phyloP scores from a whole-genome alignment of 2,888 invertebrate species.

The Temnothorax unifasciatus region DNA sequence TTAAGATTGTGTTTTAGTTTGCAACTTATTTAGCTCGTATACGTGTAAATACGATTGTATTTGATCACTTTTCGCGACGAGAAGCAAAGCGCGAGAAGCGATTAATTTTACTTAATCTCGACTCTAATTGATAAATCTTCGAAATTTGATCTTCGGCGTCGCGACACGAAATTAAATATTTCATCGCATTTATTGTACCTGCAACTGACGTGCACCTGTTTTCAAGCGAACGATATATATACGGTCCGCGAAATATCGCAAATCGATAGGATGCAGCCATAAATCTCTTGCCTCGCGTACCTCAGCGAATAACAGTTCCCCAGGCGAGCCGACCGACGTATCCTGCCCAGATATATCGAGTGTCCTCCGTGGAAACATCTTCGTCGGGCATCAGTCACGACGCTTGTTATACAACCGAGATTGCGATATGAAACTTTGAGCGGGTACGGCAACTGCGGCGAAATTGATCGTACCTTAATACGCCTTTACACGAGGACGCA shows the following conservation, averaged over 20 bases:
- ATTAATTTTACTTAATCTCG: slow-evolving; percentile 28
- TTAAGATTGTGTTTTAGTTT: background rate
- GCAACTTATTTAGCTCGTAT: background rate
- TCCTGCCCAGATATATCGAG: slow-evolving; percentile 52
- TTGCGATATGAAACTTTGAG: slow-evolving; percentile 56
- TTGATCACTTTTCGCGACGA: background rate
- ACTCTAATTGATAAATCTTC: slow-evolving; percentile 31
- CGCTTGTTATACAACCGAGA: slow-evolving; percentile 44
- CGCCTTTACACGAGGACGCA: background rate
- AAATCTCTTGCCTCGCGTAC: slow-evolving; percentile 62
- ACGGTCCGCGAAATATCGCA: slow-evolving; percentile 55
- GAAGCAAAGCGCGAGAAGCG: background rate
- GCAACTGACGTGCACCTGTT: slow-evolving; percentile 43
- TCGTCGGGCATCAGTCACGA: slow-evolving; percentile 67
- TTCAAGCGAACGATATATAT: slow-evolving; percentile 32
- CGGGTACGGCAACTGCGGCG: slow-evolving; percentile 15
- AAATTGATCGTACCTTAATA: slow-evolving; percentile 39
- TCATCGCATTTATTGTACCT: slow-evolving; percentile 42
- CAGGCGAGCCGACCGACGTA: slow-evolving; percentile 52
- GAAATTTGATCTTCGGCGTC: background rate
- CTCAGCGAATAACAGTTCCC: slow-evolving; percentile 64
- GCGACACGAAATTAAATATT: slow-evolving; percentile 45
- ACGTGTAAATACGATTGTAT: background rate
- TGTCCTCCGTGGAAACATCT: slow-evolving; percentile 62
- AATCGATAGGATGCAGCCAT: slow-evolving; percentile 62